Base-by-base conservation (phyloP, 2,797 vertebrate species). In the Myiotriccus ornatus region DNA sequence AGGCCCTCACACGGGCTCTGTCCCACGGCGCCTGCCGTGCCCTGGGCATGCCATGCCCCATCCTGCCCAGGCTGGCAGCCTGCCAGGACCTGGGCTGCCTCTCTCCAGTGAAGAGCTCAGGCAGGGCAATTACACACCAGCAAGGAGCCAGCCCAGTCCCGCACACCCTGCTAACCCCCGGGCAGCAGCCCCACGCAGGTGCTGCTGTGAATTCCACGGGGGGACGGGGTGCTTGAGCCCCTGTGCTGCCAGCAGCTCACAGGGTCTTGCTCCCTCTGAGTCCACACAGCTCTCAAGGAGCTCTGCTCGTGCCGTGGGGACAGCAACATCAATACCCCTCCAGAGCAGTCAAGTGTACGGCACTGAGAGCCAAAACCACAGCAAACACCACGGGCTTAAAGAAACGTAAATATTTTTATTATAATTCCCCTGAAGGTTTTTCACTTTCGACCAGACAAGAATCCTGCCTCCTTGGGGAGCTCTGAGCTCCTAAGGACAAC, bases 1-100 rank as follows among this genome's bases (percentile, higher is more conserved):
- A 34, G 52, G 34, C 30, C 62, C 5, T 1, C 37, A 17, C 6
- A 7, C 2, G 0, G 55, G 46, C 37, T 62, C 35, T 17, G 0
- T 32, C 49, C 75, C 44, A 13, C 1, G 0, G 75, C 4, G 4
- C 63, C 80, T 10, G 39, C 60, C 53, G 32, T 0, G 1, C 50
- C 44, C 65, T 7, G 21, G 8, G 6, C 3, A 17, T 17, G 46
- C 69, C 60, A 1, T 10, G 5, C 35, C 77, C 59, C 12, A 2
- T 12, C 90, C 9, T 57, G 74, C 68, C 86, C 2, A 0, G 1
- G 10, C 57, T 62, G 75, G 55, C 75, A 2, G 6, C 28, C 82
- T 47, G 73, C 83, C 86, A 80, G 59, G 12, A 24, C 7, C 18
- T 19, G 57, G 85, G 75, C 74, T 82, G 49, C 73, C 44, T 24